These are phyloP conservation scores for Willisornis vidua DNA, from an alignment of 2,113 vertebrate species.

Conservation along the genomic window DNA sequence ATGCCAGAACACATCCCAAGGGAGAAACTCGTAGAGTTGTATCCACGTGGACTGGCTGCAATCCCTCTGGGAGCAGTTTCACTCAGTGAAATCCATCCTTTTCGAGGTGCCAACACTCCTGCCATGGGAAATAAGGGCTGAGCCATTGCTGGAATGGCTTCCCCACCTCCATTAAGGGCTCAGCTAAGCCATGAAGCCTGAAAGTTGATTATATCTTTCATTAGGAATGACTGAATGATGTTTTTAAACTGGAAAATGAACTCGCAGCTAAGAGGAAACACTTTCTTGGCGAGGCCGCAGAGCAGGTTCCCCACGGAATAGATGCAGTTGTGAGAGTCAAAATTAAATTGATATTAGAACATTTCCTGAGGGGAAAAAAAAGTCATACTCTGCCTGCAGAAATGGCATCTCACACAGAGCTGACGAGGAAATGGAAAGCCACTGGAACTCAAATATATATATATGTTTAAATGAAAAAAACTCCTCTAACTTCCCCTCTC, in stretches of 20 bases:
- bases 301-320: not conserved
- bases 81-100: not conserved
- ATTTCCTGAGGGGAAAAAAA: slow-evolving; percentile 8
- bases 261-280: slow-evolving; percentile 13
- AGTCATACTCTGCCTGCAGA: slow-evolving; percentile 30
- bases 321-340: slow-evolving; percentile 52
- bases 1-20: not conserved
- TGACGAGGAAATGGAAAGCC: slow-evolving; percentile 7
- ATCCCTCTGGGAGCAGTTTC: not conserved
- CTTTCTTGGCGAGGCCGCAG: not conserved
- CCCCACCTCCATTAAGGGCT: slow-evolving; percentile 21
- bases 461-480: not conserved
- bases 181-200: slow-evolving; percentile 8
- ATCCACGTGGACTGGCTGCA: not conserved
- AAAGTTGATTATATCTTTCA: slow-evolving; percentile 53
- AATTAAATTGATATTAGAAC: slow-evolving; percentile 59
- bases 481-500: not conserved
- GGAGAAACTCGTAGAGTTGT: not conserved
- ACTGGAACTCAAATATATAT: not conserved
- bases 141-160: not conserved
- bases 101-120: not conserved
- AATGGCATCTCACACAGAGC: not conserved
- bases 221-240: slow-evolving; percentile 44
- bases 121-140: not conserved
- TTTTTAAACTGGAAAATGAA: slow-evolving; percentile 57